Evolutionary conservation across 2,113 vertebrate species (phyloP).

Genomic region (Petrocephalus microphthalmus): DNA sequence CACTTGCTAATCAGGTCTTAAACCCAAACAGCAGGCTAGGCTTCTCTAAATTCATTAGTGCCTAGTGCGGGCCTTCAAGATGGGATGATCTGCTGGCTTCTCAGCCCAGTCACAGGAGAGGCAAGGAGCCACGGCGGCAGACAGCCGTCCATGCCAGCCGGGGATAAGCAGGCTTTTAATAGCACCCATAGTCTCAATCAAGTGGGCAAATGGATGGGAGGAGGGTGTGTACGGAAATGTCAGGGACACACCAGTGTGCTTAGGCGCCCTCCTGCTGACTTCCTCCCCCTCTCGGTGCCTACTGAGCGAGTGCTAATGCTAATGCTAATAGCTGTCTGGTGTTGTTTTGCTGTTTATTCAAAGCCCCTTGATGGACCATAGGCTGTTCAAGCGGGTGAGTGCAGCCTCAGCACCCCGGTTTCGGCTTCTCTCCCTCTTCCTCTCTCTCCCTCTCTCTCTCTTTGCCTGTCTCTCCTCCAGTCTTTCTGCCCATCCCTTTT

Average conservation of each 20-base stretch:
- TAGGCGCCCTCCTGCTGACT: slow-evolving; percentile 37
- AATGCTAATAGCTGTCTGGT: slow-evolving; percentile 97
- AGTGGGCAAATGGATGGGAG: not conserved
- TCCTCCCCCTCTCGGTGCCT: slow-evolving; percentile 54
- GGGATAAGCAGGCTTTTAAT: not conserved
- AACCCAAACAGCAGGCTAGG: not conserved
- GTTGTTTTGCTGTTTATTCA: slow-evolving; percentile 95
- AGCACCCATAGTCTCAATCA: not conserved
- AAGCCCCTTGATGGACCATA: slow-evolving; percentile 99
- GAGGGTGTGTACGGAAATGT: not conserved
- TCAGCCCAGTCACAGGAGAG: not conserved
- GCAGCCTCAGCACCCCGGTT: slow-evolving; percentile 88
- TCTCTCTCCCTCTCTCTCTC: slow-evolving; percentile 36
- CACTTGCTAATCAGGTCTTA: not conserved
- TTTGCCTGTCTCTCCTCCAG: slow-evolving; percentile 29
- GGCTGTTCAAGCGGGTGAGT: slow-evolving; percentile 99
- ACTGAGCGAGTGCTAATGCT: slow-evolving; percentile 49
- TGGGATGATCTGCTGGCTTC: not conserved
- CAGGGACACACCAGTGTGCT: not conserved
- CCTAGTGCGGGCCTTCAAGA: not conserved
- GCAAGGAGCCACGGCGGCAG: not conserved
- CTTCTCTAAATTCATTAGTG: not conserved
- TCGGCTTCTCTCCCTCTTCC: slow-evolving; percentile 35
- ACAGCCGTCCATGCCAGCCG: not conserved
- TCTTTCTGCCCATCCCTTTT: slow-evolving; percentile 39